These are phyloP conservation scores for Rhimphoctona megacephalus DNA, from an alignment of 2,888 invertebrate species.

Conservation along the genomic window DNA sequence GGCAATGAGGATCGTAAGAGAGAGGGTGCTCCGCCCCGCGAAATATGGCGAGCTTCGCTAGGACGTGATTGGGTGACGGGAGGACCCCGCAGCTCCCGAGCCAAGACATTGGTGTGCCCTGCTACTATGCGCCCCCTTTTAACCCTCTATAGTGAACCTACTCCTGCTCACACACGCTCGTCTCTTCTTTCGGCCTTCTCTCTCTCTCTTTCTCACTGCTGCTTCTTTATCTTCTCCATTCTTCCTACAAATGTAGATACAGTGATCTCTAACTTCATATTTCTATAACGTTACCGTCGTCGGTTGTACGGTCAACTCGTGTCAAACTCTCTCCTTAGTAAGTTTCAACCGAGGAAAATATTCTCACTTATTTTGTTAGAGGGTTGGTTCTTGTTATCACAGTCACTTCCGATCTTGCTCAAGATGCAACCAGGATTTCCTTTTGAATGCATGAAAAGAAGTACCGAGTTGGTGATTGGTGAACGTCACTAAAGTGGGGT, in stretches of 20 bases:
- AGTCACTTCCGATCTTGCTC: conserved; percentile 1
- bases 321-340: conserved; percentile 19
- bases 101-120: conserved; percentile 84
- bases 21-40: conserved; percentile 83
- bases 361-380: background rate
- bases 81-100: conserved; percentile 83
- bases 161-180: conserved; percentile 57
- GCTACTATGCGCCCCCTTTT: conserved; percentile 74
- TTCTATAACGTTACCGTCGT: conserved; percentile 44
- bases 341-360: background rate
- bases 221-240: conserved; percentile 60
- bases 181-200: conserved; percentile 50
- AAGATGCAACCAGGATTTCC: background rate
- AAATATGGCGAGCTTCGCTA: conserved; percentile 84
- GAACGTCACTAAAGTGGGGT: conserved; percentile 34
- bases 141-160: conserved; percentile 77
- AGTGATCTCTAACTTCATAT: conserved; percentile 66
- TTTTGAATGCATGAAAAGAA: background rate
- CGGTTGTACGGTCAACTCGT: conserved; percentile 42
- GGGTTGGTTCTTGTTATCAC: background rate
- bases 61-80: conserved; percentile 84
- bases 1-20: conserved; percentile 70
- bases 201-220: conserved; percentile 49
- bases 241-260: conserved; percentile 51
- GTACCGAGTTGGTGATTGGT: background rate